A percentile compares a stretch with the other conserved stretches of the same genome.
Conservation (phyloP, 2,797 vertebrate species). For the Eleutherodactylus coqui region DNA sequence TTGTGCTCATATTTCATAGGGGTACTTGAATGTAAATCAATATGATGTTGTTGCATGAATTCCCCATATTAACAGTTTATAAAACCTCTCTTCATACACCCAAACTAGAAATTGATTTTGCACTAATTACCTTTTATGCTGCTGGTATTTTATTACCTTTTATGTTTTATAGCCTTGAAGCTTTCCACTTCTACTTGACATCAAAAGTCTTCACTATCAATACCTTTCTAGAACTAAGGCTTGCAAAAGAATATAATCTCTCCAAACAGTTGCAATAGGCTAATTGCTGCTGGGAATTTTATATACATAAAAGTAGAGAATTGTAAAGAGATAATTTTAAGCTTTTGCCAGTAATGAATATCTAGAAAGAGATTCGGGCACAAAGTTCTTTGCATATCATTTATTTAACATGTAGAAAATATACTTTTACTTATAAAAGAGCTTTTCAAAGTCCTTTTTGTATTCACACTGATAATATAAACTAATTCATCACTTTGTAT, state of each 20-base stretch:
- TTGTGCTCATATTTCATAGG: slow-evolving; percentile 44
- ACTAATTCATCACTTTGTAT: background rate
- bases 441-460: slow-evolving; percentile 16
- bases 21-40: slow-evolving; percentile 57
- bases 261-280: slow-evolving; percentile 59
- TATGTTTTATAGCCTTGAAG: slow-evolving; percentile 60
- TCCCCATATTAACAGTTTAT: slow-evolving; percentile 55
- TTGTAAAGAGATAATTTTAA: slow-evolving; percentile 52
- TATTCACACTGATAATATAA: slow-evolving; percentile 6
- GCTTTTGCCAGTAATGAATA: slow-evolving; percentile 53
- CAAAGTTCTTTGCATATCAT: slow-evolving; percentile 23
- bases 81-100: slow-evolving; percentile 56
- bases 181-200: slow-evolving; percentile 61
- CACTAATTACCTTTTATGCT: slow-evolving; percentile 63
- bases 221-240: slow-evolving; percentile 58
- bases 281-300: slow-evolving; percentile 62
- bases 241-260: slow-evolving; percentile 58
- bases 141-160: slow-evolving; percentile 61
- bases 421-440: slow-evolving; percentile 12
- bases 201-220: slow-evolving; percentile 64
- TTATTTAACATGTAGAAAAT: slow-evolving; percentile 34
- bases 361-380: slow-evolving; percentile 22
- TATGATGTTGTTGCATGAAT: slow-evolving; percentile 44
- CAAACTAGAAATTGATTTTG: slow-evolving; percentile 61
- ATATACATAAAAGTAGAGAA: slow-evolving; percentile 56